These are phyloP conservation scores for Apoda limacodes DNA, from an alignment of 2,888 invertebrate species.

Conservation along the genomic window DNA sequence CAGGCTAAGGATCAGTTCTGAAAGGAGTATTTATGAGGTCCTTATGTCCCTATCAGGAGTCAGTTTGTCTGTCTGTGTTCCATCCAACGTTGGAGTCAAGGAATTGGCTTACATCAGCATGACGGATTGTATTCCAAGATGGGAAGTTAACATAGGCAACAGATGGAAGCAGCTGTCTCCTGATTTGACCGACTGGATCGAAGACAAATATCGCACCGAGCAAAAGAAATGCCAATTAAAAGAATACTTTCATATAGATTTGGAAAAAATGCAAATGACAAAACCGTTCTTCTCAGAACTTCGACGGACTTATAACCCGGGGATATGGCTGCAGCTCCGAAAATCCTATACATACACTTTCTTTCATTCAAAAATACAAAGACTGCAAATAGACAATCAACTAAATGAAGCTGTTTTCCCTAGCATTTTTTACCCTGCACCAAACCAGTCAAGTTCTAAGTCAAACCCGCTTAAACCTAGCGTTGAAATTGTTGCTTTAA, in stretches of 20 bases:
- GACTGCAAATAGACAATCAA: constrained; percentile 81
- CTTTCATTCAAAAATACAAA: constrained; percentile 75
- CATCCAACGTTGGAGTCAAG: constrained; percentile 46
- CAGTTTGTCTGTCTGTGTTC: constrained; percentile 71
- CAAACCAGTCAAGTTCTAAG: constrained; percentile 55
- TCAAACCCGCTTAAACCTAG: constrained; percentile 62
- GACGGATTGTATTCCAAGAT: constrained; percentile 77
- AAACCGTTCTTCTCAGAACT: constrained; percentile 87
- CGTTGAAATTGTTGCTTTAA: constrained; percentile 67
- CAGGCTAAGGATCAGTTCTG: constrained; percentile 71
- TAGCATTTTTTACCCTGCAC: constrained; percentile 73
- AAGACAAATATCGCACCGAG: constrained; percentile 80
- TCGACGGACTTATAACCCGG: constrained; percentile 78
- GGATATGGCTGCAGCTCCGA: constrained; percentile 78
- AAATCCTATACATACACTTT: constrained; percentile 77
- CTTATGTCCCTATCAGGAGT: constrained; percentile 78
- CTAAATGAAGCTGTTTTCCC: constrained; percentile 77
- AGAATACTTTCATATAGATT: constrained; percentile 83
- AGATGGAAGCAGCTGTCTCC: constrained; percentile 83
- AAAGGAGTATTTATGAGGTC: constrained; percentile 75
- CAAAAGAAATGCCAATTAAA: constrained; percentile 79
- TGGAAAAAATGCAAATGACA: constrained; percentile 88
- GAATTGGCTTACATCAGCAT: constrained; percentile 79
- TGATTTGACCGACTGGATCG: constrained; percentile 84
- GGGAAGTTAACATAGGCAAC: constrained; percentile 85